Percentiles rank a stretch among this genome's conserved stretches.
Evolutionary conservation across 2,888 invertebrate genomes (phyloP).

Genomic region (Melipona bicolor): DNA sequence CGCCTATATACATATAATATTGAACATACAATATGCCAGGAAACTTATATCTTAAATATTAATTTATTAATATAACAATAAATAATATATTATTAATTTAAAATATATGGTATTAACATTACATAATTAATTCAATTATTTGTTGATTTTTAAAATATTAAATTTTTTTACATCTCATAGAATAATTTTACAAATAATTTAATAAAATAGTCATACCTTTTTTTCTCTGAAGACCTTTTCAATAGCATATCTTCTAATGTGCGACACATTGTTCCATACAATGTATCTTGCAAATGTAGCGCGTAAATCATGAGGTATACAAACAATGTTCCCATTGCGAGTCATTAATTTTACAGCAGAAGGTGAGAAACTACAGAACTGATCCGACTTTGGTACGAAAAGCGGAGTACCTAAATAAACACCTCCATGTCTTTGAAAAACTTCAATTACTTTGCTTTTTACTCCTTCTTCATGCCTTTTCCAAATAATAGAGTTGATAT

Average conservation of each 20-base stretch:
- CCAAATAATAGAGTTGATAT: conserved; percentile 67
- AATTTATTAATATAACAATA: background rate
- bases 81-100: no score
- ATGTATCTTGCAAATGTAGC: conserved; percentile 93
- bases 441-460: conserved; percentile 84
- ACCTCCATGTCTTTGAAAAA: conserved; percentile 93
- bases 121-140: background rate
- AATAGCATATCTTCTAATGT: conserved; percentile 93
- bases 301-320: conserved; percentile 93
- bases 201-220: conserved; percentile 84
- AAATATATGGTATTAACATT: background rate
- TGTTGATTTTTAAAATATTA: background rate
- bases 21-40: background rate
- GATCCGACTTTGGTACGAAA: conserved; percentile 90
- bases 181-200: background rate
- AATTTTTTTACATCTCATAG: background rate
- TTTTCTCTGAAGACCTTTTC: conserved; percentile 94
- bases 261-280: conserved; percentile 91
- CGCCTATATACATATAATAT: conserved; percentile 73
- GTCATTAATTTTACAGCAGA: conserved; percentile 93
- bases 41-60: background rate
- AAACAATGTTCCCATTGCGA: conserved; percentile 92
- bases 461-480: conserved; percentile 77
- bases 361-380: conserved; percentile 86
- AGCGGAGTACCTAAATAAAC: conserved; percentile 91